These are phyloP conservation scores for Todus mexicanus DNA, from an alignment of 2,797 vertebrate genomes.

Conservation along the genomic window DNA sequence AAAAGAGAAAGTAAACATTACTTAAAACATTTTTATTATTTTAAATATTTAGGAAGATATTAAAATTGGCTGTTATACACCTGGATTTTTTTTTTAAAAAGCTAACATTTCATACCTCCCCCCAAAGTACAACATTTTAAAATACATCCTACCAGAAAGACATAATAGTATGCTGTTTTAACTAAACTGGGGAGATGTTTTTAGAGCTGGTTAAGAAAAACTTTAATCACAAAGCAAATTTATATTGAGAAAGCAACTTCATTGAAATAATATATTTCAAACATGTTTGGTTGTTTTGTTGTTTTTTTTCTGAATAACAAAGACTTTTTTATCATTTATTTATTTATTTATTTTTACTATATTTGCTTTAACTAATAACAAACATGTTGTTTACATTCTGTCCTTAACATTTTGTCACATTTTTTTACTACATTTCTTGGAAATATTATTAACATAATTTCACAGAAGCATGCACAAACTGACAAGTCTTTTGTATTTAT, in stretches of 20 bases:
- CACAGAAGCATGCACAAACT: background rate
- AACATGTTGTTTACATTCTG: background rate
- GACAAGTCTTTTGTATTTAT: background rate
- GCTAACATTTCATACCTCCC: background rate
- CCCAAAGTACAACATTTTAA: background rate
- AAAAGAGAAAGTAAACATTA: background rate
- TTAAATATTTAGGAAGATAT: background rate
- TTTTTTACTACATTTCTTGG: background rate
- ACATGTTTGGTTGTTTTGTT: background rate
- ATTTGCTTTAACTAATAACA: background rate
- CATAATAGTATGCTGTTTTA: background rate
- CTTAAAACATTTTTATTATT: background rate
- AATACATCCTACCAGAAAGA: background rate
- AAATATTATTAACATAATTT: background rate
- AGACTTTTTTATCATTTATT: too few relatives aligned
- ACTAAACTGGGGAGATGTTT: rapidly evolving
- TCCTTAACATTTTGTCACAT: background rate
- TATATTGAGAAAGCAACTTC: background rate
- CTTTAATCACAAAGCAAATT: background rate
- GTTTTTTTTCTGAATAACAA: background rate
- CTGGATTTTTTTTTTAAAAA: background rate
- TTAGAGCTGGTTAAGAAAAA: background rate
- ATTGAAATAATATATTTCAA: background rate
- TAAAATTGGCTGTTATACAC: background rate
- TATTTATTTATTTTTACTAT: background rate